Percentiles rank a stretch among this genome's conserved stretches.
Conservation (phyloP, 2,797 vertebrate species). For the Masticophis lateralis region DNA sequence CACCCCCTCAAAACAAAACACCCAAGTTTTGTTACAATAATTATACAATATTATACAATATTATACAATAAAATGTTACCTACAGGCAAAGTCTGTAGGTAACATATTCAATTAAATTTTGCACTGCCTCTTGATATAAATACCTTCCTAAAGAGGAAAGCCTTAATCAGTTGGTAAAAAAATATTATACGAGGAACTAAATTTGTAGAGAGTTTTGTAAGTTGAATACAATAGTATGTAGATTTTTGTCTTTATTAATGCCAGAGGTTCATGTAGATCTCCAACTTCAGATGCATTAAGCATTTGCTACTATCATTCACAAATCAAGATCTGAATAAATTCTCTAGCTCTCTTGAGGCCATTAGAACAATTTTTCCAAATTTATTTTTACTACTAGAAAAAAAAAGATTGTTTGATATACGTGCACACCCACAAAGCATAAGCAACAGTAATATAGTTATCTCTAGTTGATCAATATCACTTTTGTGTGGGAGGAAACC, state of each 20-base stretch:
- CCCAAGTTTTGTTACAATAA: background rate
- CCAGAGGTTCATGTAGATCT: background rate
- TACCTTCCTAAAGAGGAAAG: background rate
- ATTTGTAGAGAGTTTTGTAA: background rate
- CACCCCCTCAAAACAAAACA: background rate
- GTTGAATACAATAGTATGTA: background rate
- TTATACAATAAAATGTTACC: background rate
- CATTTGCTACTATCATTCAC: background rate
- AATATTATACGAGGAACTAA: background rate
- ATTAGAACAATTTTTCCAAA: background rate
- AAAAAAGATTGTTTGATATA: background rate
- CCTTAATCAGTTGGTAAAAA: background rate
- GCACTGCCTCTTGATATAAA: background rate
- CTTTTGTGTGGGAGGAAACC: slow-evolving; percentile 8
- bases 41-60: too few relatives aligned
- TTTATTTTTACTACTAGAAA: background rate
- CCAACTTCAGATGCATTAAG: background rate
- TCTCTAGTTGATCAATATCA: slow-evolving; percentile 50
- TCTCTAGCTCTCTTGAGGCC: background rate
- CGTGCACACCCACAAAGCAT: background rate
- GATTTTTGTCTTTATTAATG: background rate
- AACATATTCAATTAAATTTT: background rate
- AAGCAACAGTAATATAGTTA: slow-evolving; percentile 18
- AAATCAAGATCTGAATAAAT: background rate
- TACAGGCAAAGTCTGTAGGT: background rate